Base-by-base conservation (phyloP, 2,888 invertebrate genomes). In the Tiliacea citrago region DNA sequence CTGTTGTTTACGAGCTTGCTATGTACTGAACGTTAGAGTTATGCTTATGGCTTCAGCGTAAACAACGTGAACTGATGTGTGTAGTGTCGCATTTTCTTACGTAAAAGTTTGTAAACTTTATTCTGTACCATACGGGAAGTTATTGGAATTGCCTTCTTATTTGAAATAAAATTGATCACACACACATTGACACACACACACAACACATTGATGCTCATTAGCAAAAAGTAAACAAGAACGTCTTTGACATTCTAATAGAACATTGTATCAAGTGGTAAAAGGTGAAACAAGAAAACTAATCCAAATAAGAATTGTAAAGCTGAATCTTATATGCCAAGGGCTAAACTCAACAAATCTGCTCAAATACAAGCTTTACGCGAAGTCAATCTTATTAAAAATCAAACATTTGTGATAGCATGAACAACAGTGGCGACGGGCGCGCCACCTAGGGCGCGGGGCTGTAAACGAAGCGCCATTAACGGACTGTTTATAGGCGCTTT, bases 381-480 rank as follows among this genome's bases (percentile, higher is more conserved):
- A 61, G 51, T 68, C 35, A 66, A 79, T 74, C 55, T 65, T 79
- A 75, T 83, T 79, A 72, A 63, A 70, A 76, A 76, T 76, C 76
- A 68, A 76, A 69, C 67, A 74, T 79, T 74, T 61, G 73, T 71
- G 75, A 77, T 71, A 82, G 70, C 29, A 55, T 58, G 70, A 55
- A 83, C 70, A 70, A 79, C 73, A 70, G 68, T 87, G 88, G 85
- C 73, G 78, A 73, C 83, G 79, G 93, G 93, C 87, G 93, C 93
- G 93, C 94, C 94, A 93, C 92, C 93, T 93, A 92, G 90, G 89
- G 92, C 86, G 91, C 83, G 90, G 93, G 75, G 88, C 93, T 92
- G 94, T 95, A 93, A 77, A 92, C 93, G 85, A 88, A 84, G 87
- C 87, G 88, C 91, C 94, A 94, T 95, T 95, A 94, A 91, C 92